A percentile compares a stretch with the other conserved stretches of the same genome.
phyloP scores from a whole-genome alignment of 2,113 vertebrate genomes.

The Equus przewalskii region DNA sequence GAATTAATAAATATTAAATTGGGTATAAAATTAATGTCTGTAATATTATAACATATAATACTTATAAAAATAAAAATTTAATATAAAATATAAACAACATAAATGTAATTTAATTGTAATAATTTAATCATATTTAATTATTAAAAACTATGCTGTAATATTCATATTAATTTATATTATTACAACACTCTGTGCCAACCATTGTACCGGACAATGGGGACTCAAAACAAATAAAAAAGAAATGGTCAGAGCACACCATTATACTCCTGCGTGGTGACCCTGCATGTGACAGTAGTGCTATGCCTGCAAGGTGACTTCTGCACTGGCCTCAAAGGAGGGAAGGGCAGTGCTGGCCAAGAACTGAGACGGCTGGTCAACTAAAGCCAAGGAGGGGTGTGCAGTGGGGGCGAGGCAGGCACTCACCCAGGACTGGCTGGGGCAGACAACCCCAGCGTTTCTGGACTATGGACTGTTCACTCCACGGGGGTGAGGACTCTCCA shows the following conservation, averaged over 20 bases:
- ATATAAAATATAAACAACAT: background rate
- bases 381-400: too few species aligned
- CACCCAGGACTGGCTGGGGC: too few species aligned
- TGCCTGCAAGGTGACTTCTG: background rate
- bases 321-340: background rate
- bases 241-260: rapidly evolving
- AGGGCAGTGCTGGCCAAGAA: background rate
- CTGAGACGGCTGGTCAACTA: background rate
- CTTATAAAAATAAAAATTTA: background rate
- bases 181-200: background rate
- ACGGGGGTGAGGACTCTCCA: background rate
- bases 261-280: background rate
- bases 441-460: background rate
- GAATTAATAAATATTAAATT: slow-evolving; percentile 33
- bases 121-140: slow-evolving; percentile 27
- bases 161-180: slow-evolving; percentile 7
- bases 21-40: background rate
- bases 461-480: rapidly evolving
- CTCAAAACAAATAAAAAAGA: background rate
- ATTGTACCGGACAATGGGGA: background rate
- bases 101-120: slow-evolving; percentile 28
- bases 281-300: background rate
- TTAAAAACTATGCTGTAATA: background rate
- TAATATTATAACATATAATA: background rate
- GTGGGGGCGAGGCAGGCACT: background rate